Evolutionary conservation across 2,888 invertebrate species (phyloP), one percentile per base, ranked within the genome.

Genomic region (Prosopocoilus inquinatus): DNA sequence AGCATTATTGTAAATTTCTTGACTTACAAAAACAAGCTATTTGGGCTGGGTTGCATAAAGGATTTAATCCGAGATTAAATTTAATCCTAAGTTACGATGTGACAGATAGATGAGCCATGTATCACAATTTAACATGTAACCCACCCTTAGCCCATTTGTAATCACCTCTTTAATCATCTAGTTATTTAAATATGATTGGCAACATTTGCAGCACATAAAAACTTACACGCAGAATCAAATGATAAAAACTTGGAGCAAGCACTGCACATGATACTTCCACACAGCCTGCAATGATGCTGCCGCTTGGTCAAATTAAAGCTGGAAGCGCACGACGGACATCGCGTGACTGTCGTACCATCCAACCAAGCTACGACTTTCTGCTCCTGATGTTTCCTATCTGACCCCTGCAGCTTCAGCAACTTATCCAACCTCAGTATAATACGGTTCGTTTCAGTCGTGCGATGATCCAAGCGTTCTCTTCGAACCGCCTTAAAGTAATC

Each of bases 201-300:
- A 28, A 5, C 20, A 28, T 7, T 5, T 28, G 20, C n/a, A 28
- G 20, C 20, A 28, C 11, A 58, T 13, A 39, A 34, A 2, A 50
- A 77, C 87, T 80, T 80, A 91, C 91, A 82, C 62, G 94, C 96
- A 74, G 86, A 83, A 64, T 86, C 82, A 60, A 91, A 80, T 43
- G 90, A 83, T 64, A 97, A 79, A 76, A 94, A 96, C 67, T 87
- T 80, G 0, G 96, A 96, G 74, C 97, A 97, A 66, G 90, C 88
- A 72, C 93, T 85, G 74, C 97, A 97, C 83, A 96, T 89, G 57
- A 97, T 88, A 53, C 91, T 90, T 1, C 97, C 97, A 74, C 94
- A 98, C 2, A 98, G 82, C 59, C 97, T 82, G 72, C 99, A 99
- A 78, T 99, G 99, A 78, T 99, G 98, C 74, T 96, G 92, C 61